A percentile compares a stretch with the other conserved stretches of the same genome.
Conservation (phyloP, 2,113 vertebrate genomes). For the Morphnarchus princeps region DNA sequence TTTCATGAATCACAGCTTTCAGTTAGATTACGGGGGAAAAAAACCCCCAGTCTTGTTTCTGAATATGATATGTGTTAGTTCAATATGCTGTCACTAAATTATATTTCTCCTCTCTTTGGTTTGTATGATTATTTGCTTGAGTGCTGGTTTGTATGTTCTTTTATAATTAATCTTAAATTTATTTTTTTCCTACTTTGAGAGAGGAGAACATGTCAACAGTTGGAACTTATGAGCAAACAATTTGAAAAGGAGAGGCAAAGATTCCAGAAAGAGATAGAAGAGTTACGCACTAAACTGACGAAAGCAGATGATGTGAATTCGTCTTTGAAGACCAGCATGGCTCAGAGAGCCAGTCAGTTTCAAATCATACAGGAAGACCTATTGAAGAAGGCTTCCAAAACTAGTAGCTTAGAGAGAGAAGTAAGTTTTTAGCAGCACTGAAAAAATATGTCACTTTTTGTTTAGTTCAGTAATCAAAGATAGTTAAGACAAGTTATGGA, state of each 20-base stretch:
- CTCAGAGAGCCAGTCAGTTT: constrained; percentile 87
- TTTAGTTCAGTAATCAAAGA: not conserved
- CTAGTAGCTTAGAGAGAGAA: constrained; percentile 81
- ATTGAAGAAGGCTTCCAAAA: constrained; percentile 82
- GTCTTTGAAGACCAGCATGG: constrained; percentile 84
- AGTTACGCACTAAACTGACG: constrained; percentile 76
- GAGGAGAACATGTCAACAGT: constrained; percentile 75
- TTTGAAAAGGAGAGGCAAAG: constrained; percentile 79
- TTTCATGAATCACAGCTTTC: not conserved
- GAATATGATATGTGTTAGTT: not conserved
- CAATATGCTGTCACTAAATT: not conserved
- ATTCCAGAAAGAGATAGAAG: constrained; percentile 73
- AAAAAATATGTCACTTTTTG: not conserved
- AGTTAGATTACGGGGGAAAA: not conserved
- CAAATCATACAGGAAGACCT: constrained; percentile 88
- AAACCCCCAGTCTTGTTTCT: not conserved
- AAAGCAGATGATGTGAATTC: constrained; percentile 84
- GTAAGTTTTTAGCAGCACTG: constrained; percentile 65
- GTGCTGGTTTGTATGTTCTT: not conserved
- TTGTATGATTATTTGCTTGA: not conserved
- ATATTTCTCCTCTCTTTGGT: not conserved
- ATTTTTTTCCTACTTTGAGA: constrained; percentile 62
- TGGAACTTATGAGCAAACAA: constrained; percentile 73
- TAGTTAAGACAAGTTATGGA: not conserved
- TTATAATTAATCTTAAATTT: not conserved